Percentiles rank a stretch among this genome's conserved stretches.
These are phyloP conservation scores for Protonibea diacanthus DNA, from an alignment of 2,797 vertebrate species.

Conservation along the genomic window DNA sequence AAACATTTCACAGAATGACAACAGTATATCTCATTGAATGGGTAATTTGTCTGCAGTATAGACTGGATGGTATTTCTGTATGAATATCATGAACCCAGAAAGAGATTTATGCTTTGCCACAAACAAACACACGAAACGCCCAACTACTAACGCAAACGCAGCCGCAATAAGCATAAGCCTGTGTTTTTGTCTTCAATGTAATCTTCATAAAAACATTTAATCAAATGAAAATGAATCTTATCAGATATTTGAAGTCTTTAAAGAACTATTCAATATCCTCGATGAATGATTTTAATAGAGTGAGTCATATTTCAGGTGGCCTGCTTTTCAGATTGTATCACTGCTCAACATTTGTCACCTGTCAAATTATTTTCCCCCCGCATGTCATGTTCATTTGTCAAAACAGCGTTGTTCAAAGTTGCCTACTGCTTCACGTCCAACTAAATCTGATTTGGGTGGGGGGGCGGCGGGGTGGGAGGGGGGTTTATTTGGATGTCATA, in stretches of 20 bases:
- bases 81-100: slow-evolving; percentile 24
- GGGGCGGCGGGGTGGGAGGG: slow-evolving; percentile 10
- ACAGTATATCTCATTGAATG: slow-evolving; percentile 22
- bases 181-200: slow-evolving; percentile 65
- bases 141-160: slow-evolving; percentile 31
- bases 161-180: slow-evolving; percentile 33
- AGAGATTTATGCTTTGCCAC: slow-evolving; percentile 38
- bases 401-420: slow-evolving; percentile 82
- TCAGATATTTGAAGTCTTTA: slow-evolving; percentile 87
- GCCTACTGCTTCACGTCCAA: slow-evolving; percentile 77
- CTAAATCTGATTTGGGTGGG: slow-evolving; percentile 82
- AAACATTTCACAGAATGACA: slow-evolving; percentile 18
- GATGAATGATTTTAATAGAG: slow-evolving; percentile 90
- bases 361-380: slow-evolving; percentile 89
- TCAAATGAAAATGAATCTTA: slow-evolving; percentile 83
- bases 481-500: slow-evolving; percentile 83
- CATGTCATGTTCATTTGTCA: slow-evolving; percentile 91
- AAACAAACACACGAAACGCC: slow-evolving; percentile 43
- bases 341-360: slow-evolving; percentile 89
- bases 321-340: slow-evolving; percentile 90
- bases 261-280: slow-evolving; percentile 90
- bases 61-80: slow-evolving; percentile 21
- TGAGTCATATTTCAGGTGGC: slow-evolving; percentile 90
- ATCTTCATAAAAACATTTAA: slow-evolving; percentile 80
- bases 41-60: slow-evolving; percentile 11